Conservation (phyloP, 1,140 invertebrate species). For the Aphelenchoides fujianensis region DNA sequence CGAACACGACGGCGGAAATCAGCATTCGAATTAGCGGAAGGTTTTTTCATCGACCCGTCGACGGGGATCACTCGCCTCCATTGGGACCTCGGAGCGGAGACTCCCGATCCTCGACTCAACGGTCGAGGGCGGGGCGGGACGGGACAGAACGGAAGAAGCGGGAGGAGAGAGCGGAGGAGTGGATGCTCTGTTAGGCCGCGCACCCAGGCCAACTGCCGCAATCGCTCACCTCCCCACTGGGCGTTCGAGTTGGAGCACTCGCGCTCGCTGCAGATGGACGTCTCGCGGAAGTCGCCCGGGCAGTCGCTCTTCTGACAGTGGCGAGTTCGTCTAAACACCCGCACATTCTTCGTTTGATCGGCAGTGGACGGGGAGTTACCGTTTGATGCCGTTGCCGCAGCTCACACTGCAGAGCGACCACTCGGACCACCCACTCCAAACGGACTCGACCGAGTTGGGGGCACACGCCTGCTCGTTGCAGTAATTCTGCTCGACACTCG, state of each 20-base stretch:
- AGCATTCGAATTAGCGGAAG: not conserved
- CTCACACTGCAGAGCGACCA: constrained; percentile 39
- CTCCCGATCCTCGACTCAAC: not conserved
- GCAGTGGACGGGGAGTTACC: constrained; percentile 44
- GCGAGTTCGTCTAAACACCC: constrained; percentile 44
- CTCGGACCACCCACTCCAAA: constrained; percentile 36
- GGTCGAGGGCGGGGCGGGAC: too few species aligned
- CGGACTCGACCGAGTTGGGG: not conserved
- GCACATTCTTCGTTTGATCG: constrained; percentile 52
- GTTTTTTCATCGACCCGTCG: not conserved
- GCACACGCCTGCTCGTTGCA: constrained; percentile 60
- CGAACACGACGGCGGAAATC: not conserved
- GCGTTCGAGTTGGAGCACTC: constrained; percentile 49
- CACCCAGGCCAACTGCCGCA: not conserved
- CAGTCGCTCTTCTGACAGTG: constrained; percentile 57
- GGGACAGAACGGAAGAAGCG: too few species aligned
- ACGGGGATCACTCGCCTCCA: not conserved
- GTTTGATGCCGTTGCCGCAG: constrained; percentile 52
- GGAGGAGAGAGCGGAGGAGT: too few species aligned
- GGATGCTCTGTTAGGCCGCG: not conserved
- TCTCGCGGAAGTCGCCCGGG: constrained; percentile 53
- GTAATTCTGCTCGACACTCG: constrained; percentile 52
- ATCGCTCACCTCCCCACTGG: constrained; percentile 55
- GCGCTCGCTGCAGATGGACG: constrained; percentile 55
- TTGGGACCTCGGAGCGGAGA: not conserved